Conservation (phyloP, 2,888 invertebrate species). For the Allygus modestus region DNA sequence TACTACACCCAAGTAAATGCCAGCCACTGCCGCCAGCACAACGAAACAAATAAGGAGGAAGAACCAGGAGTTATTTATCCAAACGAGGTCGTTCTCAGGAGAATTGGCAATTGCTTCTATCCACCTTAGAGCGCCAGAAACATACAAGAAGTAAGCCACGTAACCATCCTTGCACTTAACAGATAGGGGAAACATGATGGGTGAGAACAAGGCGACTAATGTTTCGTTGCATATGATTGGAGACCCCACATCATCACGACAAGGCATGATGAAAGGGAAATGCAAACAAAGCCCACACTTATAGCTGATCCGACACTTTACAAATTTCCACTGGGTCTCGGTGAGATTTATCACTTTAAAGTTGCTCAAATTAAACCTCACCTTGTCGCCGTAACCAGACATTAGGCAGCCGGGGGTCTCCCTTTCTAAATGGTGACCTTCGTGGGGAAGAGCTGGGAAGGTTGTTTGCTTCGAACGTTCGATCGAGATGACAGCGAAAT, state of each 20-base stretch:
- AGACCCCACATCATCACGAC: not conserved
- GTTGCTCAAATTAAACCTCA: not conserved
- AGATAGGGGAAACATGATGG: not conserved
- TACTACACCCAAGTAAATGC: not conserved
- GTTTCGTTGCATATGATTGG: conserved; percentile 10
- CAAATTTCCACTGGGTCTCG: not conserved
- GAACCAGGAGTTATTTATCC: not conserved
- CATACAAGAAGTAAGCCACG: not conserved
- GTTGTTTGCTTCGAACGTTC: not conserved
- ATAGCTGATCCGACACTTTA: not conserved
- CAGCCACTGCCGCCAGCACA: not conserved
- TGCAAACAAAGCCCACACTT: not conserved
- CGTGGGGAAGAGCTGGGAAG: not conserved
- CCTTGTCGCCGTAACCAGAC: not conserved
- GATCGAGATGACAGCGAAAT: not conserved
- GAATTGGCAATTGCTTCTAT: not conserved
- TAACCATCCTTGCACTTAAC: not conserved
- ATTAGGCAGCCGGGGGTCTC: not conserved
- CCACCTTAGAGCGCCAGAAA: not conserved
- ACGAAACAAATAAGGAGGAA: not conserved
- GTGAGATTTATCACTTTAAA: not conserved
- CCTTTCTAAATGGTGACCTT: not conserved
- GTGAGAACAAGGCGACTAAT: not conserved
- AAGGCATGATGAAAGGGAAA: not conserved
- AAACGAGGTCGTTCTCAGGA: not conserved